Percentiles rank a stretch among this genome's conserved stretches.
phyloP scores from a whole-genome alignment of 2,888 invertebrate species.

The Drosophila affinis region DNA sequence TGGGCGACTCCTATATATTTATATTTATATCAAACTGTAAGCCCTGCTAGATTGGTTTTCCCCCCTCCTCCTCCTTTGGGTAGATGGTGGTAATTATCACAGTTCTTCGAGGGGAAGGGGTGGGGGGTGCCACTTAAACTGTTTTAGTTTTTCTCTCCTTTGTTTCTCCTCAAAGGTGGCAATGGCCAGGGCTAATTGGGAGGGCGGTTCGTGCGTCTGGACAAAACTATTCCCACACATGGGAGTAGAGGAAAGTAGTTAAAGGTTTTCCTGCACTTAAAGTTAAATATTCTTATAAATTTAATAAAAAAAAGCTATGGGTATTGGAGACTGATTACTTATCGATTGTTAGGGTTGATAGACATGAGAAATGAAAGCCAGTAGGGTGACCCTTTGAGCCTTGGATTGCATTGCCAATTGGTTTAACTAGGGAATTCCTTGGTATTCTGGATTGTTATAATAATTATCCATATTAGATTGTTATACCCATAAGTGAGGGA shows the following conservation, averaged over 20 bases:
- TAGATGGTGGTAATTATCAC: conserved; percentile 33
- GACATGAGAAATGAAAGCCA: no score
- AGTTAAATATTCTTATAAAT: no score
- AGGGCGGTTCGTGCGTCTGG: conserved; percentile 33
- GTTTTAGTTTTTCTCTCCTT: conserved; percentile 64
- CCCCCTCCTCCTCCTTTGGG: conserved; percentile 1
- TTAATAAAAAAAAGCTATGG: background rate
- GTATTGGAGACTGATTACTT: background rate
- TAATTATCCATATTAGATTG: background rate
- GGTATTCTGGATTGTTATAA: background rate
- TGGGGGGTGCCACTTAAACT: conserved; percentile 69
- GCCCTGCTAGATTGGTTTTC: conserved; percentile 25
- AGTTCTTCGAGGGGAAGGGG: background rate
- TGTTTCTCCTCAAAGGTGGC: conserved; percentile 39
- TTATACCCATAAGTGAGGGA: background rate
- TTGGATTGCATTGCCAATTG: background rate
- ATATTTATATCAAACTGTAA: conserved; percentile 38
- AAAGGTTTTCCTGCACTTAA: background rate
- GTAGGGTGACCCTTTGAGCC: no score
- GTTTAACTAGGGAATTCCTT: background rate
- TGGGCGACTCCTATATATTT: conserved; percentile 24
- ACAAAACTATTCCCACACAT: conserved; percentile 31
- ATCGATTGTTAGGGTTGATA: background rate
- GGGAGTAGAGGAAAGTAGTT: background rate
- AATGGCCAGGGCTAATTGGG: conserved; percentile 36